Evolutionary conservation across 2,797 vertebrate genomes (phyloP), one percentile per base, ranked within the genome.

Genomic region (Arnoldichthys spilopterus): DNA sequence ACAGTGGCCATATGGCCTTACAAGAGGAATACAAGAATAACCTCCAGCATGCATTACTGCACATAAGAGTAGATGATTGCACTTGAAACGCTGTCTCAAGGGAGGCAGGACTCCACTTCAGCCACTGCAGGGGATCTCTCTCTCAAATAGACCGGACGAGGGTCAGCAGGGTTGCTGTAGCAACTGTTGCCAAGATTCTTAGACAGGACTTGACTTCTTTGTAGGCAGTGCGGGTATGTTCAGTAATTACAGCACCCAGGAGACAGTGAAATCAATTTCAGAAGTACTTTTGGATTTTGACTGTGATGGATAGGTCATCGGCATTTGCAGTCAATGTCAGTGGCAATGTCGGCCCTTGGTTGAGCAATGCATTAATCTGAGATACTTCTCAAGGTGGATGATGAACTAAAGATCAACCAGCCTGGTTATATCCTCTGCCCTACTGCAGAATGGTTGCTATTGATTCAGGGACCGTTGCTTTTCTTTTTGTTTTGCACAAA

Each of bases 131-230:
- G 80, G 53, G 66, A 40, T 82, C 66, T 83, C 61, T 83, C 61
- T 72, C 34, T 76, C 61, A 69, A 32, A 76, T 40, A 37, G 49
- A n/a, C 69, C 51, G 73, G 28, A 54, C 30, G 43, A 79, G 54
- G 82, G 79, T 81, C 77, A 77, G 68, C 68, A 49, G 12, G 54
- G 83, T 86, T 85, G 85, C 83, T 86, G 85, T 83, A 81, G 83
- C 81, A 86, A 86, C 85, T 67, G 83, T 83, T 86, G 74, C 73
- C 83, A 80, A 80, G 83, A 81, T 82, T 77, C 18, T 62, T 26
- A 26, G 56, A 47, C 66, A 66, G 74, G 61, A 76, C 73, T 59
- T 45, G 67, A 76, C 53, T 76, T 72, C 53, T 80, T 69, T 71
- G 77, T 24, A 56, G 74, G 72, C 68, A 56, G 67, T 75, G 64